Evolutionary conservation across 2,113 vertebrate genomes (phyloP).

Genomic region (Uropsilus gracilis): DNA sequence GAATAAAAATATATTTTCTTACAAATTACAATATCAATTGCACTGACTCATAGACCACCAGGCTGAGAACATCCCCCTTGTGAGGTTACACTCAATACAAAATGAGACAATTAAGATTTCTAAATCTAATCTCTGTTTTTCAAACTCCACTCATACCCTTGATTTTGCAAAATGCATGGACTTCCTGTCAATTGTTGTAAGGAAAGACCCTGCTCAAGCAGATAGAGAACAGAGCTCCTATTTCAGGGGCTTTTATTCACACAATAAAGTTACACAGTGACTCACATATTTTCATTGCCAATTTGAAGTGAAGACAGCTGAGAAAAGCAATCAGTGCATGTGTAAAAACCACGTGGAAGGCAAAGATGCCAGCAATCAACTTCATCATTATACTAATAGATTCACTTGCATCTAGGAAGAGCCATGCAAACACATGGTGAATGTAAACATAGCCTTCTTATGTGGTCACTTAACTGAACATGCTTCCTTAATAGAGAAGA

Average conservation of each 20-base stretch:
- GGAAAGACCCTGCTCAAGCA: background rate
- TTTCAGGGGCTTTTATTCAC: background rate
- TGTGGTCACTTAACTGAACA: background rate
- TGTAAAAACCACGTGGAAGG: background rate
- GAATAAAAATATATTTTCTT: too few relatives aligned
- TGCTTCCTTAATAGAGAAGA: background rate
- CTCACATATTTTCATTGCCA: background rate
- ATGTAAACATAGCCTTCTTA: background rate
- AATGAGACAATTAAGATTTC: background rate
- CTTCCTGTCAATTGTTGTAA: background rate
- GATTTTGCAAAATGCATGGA: background rate
- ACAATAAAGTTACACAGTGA: background rate
- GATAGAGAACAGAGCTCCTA: background rate
- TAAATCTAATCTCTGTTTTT: constrained; percentile 6
- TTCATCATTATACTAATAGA: background rate
- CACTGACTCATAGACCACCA: background rate
- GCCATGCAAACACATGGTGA: background rate
- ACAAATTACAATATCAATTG: background rate
- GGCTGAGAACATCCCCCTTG: background rate
- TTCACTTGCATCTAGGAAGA: background rate
- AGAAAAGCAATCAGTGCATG: background rate
- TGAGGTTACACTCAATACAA: background rate
- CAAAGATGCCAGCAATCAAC: background rate
- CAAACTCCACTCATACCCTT: background rate
- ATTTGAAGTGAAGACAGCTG: background rate